phyloP scores from a whole-genome alignment of 2,797 vertebrate species.

The Pogoniulus pusillus region DNA sequence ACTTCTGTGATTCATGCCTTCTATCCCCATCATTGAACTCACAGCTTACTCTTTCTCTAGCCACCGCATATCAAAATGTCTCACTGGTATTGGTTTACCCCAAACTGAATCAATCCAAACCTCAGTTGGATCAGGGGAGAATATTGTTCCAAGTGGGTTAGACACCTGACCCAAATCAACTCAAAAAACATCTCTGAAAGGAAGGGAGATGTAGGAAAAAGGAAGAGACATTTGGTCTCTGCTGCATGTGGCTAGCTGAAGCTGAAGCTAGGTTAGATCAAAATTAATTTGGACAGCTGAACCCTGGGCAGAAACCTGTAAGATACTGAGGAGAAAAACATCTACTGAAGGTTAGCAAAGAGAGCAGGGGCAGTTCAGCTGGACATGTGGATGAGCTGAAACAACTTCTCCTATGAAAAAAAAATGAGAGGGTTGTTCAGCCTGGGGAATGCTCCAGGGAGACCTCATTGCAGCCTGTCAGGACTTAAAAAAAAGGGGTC shows the following conservation, averaged over 20 bases:
- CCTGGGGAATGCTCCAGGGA: too few relatives aligned
- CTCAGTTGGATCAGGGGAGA: background rate
- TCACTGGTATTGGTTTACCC: background rate
- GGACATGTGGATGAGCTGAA: too few relatives aligned
- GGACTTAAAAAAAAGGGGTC: too few relatives aligned
- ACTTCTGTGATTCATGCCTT: too few relatives aligned
- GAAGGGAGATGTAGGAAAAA: background rate
- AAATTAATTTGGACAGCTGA: background rate
- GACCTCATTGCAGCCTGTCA: too few relatives aligned
- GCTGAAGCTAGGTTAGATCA: background rate
- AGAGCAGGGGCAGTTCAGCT: fast-evolving
- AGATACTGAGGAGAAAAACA: background rate
- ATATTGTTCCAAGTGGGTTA: background rate
- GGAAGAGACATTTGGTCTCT: background rate
- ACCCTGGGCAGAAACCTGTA: background rate
- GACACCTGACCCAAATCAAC: background rate
- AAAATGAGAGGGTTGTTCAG: too few relatives aligned
- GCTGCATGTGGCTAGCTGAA: background rate
- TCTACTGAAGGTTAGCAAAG: background rate
- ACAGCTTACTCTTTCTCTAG: too few relatives aligned
- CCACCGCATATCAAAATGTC: too few relatives aligned
- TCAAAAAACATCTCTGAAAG: background rate
- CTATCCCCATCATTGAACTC: too few relatives aligned
- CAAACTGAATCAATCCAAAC: background rate
- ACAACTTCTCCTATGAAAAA: too few relatives aligned